Evolutionary conservation across 2,797 vertebrate genomes (phyloP), one percentile per base, ranked within the genome.

Genomic region (Rhadinocentrus ornatus): DNA sequence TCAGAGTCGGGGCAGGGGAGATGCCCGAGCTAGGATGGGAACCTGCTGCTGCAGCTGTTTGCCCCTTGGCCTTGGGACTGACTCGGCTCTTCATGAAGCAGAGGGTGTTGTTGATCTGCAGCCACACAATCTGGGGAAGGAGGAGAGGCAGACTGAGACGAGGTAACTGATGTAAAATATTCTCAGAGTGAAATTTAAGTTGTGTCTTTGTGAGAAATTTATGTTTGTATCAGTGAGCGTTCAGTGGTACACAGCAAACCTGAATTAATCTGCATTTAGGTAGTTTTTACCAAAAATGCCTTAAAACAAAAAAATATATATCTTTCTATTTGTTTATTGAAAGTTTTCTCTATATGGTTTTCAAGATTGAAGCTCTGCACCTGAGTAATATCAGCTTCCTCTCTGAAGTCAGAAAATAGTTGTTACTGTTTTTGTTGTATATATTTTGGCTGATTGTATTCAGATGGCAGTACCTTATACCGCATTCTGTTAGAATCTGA

Each of bases 401-500:
- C 68, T 67, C 39, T 24, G 57, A 52, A 78, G 69, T 71, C 62
- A 86, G 71, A 61, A 73, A 41, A 39, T 37, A 62, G 56, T 80
- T 85, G 77, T 81, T 35, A 46, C 18, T 44, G 15, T 44, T 44
- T 35, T 10, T 46, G 16, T 46, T 20, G 41, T 20, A 46, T 44
- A 44, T 50, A 53, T 71, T 81, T 59, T 63, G 70, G 77, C 64
- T 80, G 86, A 86, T 81, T 89, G 64, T 89, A 89, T 86, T 86
- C 79, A 86, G 80, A 89, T 88, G 89, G 83, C 82, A 77, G 79
- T 79, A 78, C 60, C 75, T 82, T 86, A 72, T 93, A 88, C 91
- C 78, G 89, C 89, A 93, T 89, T 93, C 90, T 93, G 90, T 91
- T 86, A 89, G 81, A 91, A 82, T 46, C 75, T 4, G 66, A 77